phyloP scores from a whole-genome alignment of 2,113 vertebrate genomes.

The Actenoides hombroni region DNA sequence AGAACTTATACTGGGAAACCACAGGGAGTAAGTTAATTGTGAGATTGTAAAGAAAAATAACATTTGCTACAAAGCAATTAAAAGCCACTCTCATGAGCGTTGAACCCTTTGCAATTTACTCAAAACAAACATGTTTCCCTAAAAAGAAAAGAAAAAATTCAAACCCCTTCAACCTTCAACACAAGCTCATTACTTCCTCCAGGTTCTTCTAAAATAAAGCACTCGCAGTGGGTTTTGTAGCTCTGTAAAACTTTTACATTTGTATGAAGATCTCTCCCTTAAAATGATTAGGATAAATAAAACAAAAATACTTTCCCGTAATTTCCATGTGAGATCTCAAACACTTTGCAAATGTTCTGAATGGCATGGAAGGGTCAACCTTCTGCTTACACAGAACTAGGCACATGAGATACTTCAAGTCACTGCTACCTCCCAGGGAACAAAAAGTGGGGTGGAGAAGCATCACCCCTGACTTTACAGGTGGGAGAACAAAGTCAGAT shows the following conservation, averaged over 20 bases:
- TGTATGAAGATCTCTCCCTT: fast-evolving
- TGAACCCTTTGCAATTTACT: not conserved
- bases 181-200: not conserved
- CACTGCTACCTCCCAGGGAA: not conserved
- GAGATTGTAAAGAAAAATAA: conserved; percentile 24
- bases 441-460: not conserved
- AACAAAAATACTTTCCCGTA: not conserved
- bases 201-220: not conserved
- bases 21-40: conserved; percentile 31
- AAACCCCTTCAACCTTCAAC: not conserved
- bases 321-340: not conserved
- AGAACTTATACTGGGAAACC: not conserved
- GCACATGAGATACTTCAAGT: not conserved
- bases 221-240: not conserved
- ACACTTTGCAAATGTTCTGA: not conserved
- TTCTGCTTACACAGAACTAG: not conserved
- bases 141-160: not conserved
- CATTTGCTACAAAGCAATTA: conserved; percentile 33
- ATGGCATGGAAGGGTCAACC: not conserved
- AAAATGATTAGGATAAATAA: not conserved
- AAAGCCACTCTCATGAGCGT: not conserved
- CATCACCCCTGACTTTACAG: fast-evolving
- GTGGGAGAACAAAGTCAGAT: not conserved
- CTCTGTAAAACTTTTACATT: not conserved
- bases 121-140: conserved; percentile 6